Evolutionary conservation across 2,888 invertebrate genomes (phyloP).

Genomic region (Athalia cordata): DNA sequence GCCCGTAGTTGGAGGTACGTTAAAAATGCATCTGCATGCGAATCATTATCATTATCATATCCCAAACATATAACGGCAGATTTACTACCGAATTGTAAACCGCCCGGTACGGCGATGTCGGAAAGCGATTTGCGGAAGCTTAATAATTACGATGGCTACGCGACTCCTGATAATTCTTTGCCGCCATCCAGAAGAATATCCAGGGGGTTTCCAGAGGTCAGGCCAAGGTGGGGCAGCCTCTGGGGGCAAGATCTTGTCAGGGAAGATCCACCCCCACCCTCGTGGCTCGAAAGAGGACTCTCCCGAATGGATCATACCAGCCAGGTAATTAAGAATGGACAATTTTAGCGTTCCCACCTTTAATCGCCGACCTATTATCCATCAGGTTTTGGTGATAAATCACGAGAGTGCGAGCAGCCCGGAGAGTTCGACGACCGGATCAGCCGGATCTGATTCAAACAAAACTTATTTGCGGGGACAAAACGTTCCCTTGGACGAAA

Average conservation of each 20-base stretch:
- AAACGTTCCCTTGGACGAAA: constrained; percentile 88
- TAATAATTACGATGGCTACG: constrained; percentile 54
- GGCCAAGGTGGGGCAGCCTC: constrained; percentile 68
- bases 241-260: constrained; percentile 64
- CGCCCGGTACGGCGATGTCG: constrained; percentile 54
- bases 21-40: neutral
- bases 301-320: constrained; percentile 68
- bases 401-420: constrained; percentile 72
- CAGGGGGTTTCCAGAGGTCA: constrained; percentile 65
- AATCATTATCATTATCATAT: too few relatives aligned
- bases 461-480: constrained; percentile 88
- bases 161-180: constrained; percentile 63
- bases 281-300: constrained; percentile 71
- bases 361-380: neutral
- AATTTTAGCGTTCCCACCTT: neutral
- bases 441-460: constrained; percentile 66
- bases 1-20: constrained; percentile 48
- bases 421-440: constrained; percentile 67
- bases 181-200: constrained; percentile 64
- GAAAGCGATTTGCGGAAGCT: constrained; percentile 68
- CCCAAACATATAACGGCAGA: neutral
- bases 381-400: constrained; percentile 77
- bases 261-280: constrained; percentile 66
- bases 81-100: constrained; percentile 18
- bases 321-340: constrained; percentile 59